Evolutionary conservation across 2,797 vertebrate species (phyloP), one percentile per base, ranked within the genome.

Genomic region (Zalophus californianus): DNA sequence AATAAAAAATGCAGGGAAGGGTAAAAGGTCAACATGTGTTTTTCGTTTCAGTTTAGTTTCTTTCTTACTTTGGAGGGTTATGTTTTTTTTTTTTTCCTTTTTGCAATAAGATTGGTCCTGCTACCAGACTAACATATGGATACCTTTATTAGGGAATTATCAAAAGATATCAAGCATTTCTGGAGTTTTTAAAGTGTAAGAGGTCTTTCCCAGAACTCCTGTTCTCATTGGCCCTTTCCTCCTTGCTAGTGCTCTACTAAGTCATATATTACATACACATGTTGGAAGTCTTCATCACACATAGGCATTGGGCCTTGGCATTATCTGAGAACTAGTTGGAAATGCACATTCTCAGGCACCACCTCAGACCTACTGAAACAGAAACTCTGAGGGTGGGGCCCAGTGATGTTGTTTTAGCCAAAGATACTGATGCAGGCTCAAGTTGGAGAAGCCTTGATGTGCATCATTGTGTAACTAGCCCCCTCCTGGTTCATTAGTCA

Each of bases 31-130:
- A 92, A 64, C 72, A 60, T 96, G 84, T 95, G 86, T 52, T 90
- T 97, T 95, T 82, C 16, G 5, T 94, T 96, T 90, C 72, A 78
- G 56, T 88, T 93, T 56, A 52, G 25, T 93, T 94, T 92, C 93
- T 97, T 92, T 92, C 93, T 97, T 92, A 23, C 52, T 95, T 95
- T 68, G 58, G 78, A 95, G 54, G 23, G 35, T 62, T 91, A 75
- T 96, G 79, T 16, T 83, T 90, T 72, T 94, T 80, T 60, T 80
- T 83, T 64, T 89, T 77, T 48, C 48, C 62, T 92, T 79, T 94
- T 96, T 96, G 38, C 77, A 83, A 44, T 95, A 75, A 96, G 90
- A 88, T 23, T 82, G 56, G 44, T 92, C 73, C 83, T 93, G 79
- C 91, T 93, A 88, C 64, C 38, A 94, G 64, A 93, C 80, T 79